phyloP scores from a whole-genome alignment of 1,140 invertebrate species.

The Tachypleus tridentatus region DNA sequence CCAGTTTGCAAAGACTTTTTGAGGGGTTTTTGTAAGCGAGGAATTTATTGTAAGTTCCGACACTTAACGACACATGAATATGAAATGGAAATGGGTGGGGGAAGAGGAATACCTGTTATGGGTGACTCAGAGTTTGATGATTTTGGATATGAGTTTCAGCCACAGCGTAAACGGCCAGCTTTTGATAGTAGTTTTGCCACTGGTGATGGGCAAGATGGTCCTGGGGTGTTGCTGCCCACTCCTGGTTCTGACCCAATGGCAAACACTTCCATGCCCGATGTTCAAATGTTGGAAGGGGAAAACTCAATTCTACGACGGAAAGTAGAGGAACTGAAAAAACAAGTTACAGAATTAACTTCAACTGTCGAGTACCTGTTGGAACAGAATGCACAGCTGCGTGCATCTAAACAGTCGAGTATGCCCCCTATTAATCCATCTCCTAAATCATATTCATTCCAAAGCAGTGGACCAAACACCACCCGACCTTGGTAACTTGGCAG shows the following conservation, averaged over 20 bases:
- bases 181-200: constrained; percentile 4
- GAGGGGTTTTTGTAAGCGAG: constrained; percentile 52
- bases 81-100: constrained; percentile 21
- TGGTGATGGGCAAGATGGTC: no score
- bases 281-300: constrained; percentile 51
- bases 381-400: constrained; percentile 61
- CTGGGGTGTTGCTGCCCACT: no score
- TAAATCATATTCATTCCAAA: no score
- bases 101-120: constrained; percentile 2
- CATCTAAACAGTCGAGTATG: constrained; percentile 41
- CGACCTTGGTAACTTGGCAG: no score
- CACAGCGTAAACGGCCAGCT: constrained; percentile 23
- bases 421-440: no score
- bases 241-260: no score
- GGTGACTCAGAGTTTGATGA: constrained; percentile 16
- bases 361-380: constrained; percentile 68
- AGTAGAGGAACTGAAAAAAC: constrained; percentile 59
- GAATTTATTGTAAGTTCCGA: constrained; percentile 42
- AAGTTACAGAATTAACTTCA: constrained; percentile 54
- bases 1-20: constrained; percentile 65
- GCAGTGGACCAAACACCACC: no score
- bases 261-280: constrained; percentile 1
- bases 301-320: constrained; percentile 54
- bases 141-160: constrained; percentile 17
- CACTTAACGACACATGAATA: constrained; percentile 34